Evolutionary conservation across 2,888 invertebrate species (phyloP).

Genomic region (Xylocampa areola): DNA sequence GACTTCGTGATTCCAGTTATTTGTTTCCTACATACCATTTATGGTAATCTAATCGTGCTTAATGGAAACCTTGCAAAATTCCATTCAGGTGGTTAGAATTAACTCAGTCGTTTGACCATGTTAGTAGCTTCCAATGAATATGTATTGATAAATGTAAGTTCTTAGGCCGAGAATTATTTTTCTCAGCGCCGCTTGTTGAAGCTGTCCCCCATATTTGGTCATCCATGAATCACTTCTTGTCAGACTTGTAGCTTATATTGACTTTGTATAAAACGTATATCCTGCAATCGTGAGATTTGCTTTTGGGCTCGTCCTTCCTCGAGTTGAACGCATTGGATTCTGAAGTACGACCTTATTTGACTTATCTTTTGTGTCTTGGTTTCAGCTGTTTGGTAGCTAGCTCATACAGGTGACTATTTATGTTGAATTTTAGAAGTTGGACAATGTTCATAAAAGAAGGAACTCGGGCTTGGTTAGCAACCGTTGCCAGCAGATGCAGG

Average conservation of each 20-base stretch:
- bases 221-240: slow-evolving; percentile 73
- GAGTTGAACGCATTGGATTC: slow-evolving; percentile 29
- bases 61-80: slow-evolving; percentile 70
- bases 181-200: slow-evolving; percentile 64
- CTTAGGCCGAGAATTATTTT: slow-evolving; percentile 69
- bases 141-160: slow-evolving; percentile 69
- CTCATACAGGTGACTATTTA: slow-evolving; percentile 36
- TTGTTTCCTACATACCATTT: slow-evolving; percentile 76
- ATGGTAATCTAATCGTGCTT: slow-evolving; percentile 68
- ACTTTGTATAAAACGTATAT: slow-evolving; percentile 49
- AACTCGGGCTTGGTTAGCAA: slow-evolving; percentile 18
- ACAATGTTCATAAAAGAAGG: slow-evolving; percentile 36
- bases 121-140: slow-evolving; percentile 74
- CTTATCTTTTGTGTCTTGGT: slow-evolving; percentile 23
- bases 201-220: slow-evolving; percentile 73
- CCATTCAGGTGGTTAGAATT: slow-evolving; percentile 70
- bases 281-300: slow-evolving; percentile 35
- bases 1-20: slow-evolving; percentile 56
- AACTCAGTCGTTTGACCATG: slow-evolving; percentile 72
- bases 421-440: slow-evolving; percentile 36
- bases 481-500: slow-evolving; percentile 49
- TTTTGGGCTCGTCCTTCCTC: slow-evolving; percentile 36
- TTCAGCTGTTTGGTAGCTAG: slow-evolving; percentile 41
- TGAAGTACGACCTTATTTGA: slow-evolving; percentile 25
- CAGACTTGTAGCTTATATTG: slow-evolving; percentile 59